These are phyloP conservation scores for Xiphias gladius DNA, from an alignment of 2,113 vertebrate genomes.

Conservation along the genomic window DNA sequence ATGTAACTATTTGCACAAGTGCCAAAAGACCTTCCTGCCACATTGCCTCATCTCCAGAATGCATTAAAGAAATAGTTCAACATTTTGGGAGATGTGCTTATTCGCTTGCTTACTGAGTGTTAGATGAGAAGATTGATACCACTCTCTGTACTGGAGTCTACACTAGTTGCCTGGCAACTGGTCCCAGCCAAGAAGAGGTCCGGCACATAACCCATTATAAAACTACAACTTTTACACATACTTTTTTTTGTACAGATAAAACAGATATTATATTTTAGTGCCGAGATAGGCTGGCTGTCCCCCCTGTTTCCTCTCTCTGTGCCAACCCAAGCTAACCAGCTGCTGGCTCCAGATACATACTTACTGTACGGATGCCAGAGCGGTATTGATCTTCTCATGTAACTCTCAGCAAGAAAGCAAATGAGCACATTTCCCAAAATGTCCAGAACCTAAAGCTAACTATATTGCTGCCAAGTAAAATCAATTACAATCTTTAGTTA, in stretches of 20 bases:
- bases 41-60: background rate
- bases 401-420: background rate
- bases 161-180: background rate
- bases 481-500: background rate
- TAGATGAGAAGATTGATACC: background rate
- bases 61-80: background rate
- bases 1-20: background rate
- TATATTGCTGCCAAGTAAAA: background rate
- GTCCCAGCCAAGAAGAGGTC: background rate
- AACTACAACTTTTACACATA: background rate
- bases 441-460: background rate
- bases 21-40: background rate
- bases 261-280: background rate
- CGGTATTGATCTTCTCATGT: background rate
- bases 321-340: background rate
- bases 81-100: background rate
- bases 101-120: background rate
- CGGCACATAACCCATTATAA: background rate
- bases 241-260: background rate
- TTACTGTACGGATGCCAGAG: background rate
- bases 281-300: background rate
- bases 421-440: background rate
- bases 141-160: background rate
- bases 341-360: background rate
- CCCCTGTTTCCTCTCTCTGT: background rate